Base-by-base conservation (phyloP, 1,140 invertebrate species). In the Gonatopus flavifemur region DNA sequence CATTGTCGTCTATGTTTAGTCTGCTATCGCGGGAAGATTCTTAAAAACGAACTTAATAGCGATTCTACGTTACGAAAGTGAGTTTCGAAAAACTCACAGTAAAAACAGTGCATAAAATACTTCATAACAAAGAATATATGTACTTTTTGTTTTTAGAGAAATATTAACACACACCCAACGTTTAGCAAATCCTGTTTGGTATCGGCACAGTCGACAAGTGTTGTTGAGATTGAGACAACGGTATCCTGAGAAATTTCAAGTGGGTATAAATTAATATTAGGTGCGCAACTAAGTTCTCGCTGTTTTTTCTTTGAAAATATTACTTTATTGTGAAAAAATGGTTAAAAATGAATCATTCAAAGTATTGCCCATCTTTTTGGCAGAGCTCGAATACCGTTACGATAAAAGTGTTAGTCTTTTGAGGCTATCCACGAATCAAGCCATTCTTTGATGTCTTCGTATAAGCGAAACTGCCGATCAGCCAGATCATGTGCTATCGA, bases 151-250 rank as follows among this genome's bases (percentile, higher is more conserved):
- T 41, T 44, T 21, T 58, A 80, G 77, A 53, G 82, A 84, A 55
- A 83, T 88, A 42, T 66, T 82, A 59, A 85, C 84, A 67, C 83
- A 83, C 67, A 80, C 80, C 28, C 84, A 86, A 65, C 81, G 85
- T 21, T 71, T 89, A 57, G 80, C 85, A 1, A 89, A 88, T 77
- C 87, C 87, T 20, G 78, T 87, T 22, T 82, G 83, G 71, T 83
- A 82, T 49, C 85, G 86, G 64, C 79, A 83, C 31, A 86, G 84
- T 51, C 84, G 82, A 58, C 83, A 87, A 59, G 79, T 82, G 8
- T 72, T 92, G 39, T 70, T 91, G 9, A 83, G 91, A 60, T 75
- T 96, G 54, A 96, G 96, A 65, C 94, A 98, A 72, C 85, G 87
- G 39, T 87, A 91, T 76, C 88, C 93, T 0, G 82, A 87, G 25